These are phyloP conservation scores for Salvelinus namaycush DNA, from an alignment of 2,113 vertebrate species.

Conservation along the genomic window DNA sequence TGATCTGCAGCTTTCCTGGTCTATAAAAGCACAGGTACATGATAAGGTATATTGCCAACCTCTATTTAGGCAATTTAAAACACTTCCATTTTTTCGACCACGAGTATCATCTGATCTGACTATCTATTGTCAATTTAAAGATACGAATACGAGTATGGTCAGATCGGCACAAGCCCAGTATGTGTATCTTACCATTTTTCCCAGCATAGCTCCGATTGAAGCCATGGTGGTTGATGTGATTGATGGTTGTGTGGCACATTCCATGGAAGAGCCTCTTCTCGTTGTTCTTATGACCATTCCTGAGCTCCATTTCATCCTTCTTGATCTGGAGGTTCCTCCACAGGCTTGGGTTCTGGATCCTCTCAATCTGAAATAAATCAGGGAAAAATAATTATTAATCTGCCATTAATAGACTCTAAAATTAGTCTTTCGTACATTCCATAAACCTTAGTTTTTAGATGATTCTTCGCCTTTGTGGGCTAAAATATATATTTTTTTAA, in stretches of 20 bases:
- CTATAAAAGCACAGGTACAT: no score
- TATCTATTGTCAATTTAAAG: no score
- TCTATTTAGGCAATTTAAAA: no score
- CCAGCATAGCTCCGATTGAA: constrained; percentile 77
- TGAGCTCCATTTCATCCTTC: constrained; percentile 61
- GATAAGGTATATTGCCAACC: no score
- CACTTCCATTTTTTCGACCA: no score
- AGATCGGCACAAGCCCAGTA: no score
- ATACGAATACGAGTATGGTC: no score
- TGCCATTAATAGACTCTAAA: not conserved
- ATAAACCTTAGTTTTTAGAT: not conserved
- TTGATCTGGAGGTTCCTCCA: constrained; percentile 69
- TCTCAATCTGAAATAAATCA: constrained; percentile 61
- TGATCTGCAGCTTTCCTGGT: no score
- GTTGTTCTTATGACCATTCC: constrained; percentile 66
- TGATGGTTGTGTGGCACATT: constrained; percentile 45
- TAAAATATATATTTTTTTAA: no score
- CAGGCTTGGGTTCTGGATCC: constrained; percentile 68
- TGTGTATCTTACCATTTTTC: constrained; percentile 64
- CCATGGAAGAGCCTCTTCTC: constrained; percentile 74
- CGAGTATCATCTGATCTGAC: no score
- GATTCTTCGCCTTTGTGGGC: not conserved
- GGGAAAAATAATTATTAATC: not conserved
- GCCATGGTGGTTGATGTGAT: constrained; percentile 60
- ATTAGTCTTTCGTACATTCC: not conserved